Base-by-base conservation (phyloP, 1,140 invertebrate genomes). In the Sycobia sp. region DNA sequence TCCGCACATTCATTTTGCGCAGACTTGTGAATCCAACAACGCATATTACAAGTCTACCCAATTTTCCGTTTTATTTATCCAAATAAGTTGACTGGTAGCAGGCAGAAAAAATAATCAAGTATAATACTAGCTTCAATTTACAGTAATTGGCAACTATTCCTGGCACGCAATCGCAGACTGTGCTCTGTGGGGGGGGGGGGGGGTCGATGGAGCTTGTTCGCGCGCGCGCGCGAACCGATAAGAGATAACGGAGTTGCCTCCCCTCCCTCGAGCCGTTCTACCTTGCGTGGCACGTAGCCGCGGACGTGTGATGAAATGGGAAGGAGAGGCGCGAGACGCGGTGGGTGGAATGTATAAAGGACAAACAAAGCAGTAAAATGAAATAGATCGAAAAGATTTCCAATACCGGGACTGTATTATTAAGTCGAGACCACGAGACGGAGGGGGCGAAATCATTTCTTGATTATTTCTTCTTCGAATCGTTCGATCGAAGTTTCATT, bases 111-210 rank as follows among this genome's bases (percentile, higher is more conserved):
- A n/a, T n/a, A 57, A 38, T 23, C 57, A 39, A 57, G 39, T 38
- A 22, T 18, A 57, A 60, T 58, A 64, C 64, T 53, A 44, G 71
- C 39, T 51, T 51, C 59, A 62, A 66, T 60, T 64, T 68, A 65
- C 62, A 70, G 75, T 76, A 75, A 76, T 74, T 76, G 68, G 66
- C 70, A 69, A 73, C 70, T 74, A 76, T 75, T 76, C 73, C 64
- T 58, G 51, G 67, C 73, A 73, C 72, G 71, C 68, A 67, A 56
- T 34, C 39, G 54, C 20, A 25, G n/a, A 27, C 51, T 27, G 18
- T 50, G 16, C 11, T n/a, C n/a, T n/a, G n/a, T n/a, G n/a, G n/a
- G n/a, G n/a, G n/a, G n/a, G n/a, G n/a, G n/a, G n/a, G n/a, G n/a
- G n/a, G n/a, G n/a, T n/a, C n/a, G n/a, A n/a, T n/a, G n/a, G n/a